Evolutionary conservation across 2,113 vertebrate species (phyloP), one percentile per base, ranked within the genome.

Genomic region (Papio anubis): DNA sequence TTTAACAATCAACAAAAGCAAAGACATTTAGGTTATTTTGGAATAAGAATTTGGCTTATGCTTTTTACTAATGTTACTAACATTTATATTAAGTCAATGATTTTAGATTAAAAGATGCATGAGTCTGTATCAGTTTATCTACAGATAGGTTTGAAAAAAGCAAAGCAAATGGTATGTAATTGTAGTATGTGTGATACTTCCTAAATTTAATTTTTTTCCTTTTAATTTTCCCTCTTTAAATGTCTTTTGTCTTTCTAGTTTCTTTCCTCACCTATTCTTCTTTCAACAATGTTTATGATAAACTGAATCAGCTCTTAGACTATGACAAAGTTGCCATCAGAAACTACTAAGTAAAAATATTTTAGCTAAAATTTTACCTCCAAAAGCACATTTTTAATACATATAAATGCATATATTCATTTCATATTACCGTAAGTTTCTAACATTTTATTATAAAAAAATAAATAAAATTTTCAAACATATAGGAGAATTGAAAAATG

Each of bases 51-150:
- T 79, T 84, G 25, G 21, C 43, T 85, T 82, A 68, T 57, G 40
- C 0, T 66, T 95, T 95, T 97, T 90, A 25, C 27, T 50, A 88
- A 78, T 57, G 59, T 12, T 82, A 64, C 48, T 72, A 52, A 61
- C 38, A 70, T 68, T 91, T 94, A 84, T 64, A 38, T 70, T 57
- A 92, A 96, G 38, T 81, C 93, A 90, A 76, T 78, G 21, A 3
- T 27, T 94, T 96, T 81, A 89, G 32, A 93, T n/a, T 40, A 95
- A 87, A 95, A 95, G 3, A 87, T 43, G 73, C 45, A 82, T 93
- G 95, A 79, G 30, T 76, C 23, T 52, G 1, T 57, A 81, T 21
- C 4, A 48, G 9, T 92, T 96, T 48, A 79, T 79, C 10, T 73
- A 90, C 72, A 70, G 48, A 92, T 12, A 55, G 7, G 2, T 48